phyloP scores from a whole-genome alignment of 2,113 vertebrate species.

The Gallinago media region DNA sequence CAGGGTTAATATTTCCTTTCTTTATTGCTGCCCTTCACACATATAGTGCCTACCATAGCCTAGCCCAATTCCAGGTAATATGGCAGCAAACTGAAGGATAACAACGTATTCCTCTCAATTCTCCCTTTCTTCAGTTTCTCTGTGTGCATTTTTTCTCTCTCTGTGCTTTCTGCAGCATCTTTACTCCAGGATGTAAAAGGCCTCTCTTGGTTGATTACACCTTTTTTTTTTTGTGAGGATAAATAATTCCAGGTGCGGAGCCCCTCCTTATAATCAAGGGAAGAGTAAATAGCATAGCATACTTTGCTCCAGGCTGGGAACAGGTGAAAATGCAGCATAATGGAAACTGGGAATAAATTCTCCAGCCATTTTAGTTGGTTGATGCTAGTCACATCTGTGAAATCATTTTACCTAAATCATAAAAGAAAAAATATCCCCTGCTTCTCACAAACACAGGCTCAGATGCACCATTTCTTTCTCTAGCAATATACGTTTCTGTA shows the following conservation, averaged over 20 bases:
- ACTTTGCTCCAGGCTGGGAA: neutral
- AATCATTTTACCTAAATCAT: neutral
- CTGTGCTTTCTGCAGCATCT: neutral
- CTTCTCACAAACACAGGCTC: neutral
- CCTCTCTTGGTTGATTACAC: neutral
- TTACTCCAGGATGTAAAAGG: neutral
- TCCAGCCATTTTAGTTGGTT: neutral
- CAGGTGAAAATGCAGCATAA: neutral
- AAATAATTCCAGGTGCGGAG: neutral
- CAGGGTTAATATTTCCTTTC: neutral
- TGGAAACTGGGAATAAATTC: conserved; percentile 26
- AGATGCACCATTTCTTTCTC: neutral
- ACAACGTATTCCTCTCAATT: neutral
- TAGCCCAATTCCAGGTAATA: neutral
- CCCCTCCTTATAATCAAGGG: neutral
- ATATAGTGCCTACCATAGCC: neutral
- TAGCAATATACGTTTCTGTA: neutral
- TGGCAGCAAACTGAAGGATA: neutral
- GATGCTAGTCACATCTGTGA: neutral
- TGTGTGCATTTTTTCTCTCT: neutral
- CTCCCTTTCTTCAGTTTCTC: neutral
- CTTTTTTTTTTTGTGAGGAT: neutral
- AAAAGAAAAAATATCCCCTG: neutral
- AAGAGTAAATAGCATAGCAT: neutral
- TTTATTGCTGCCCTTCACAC: neutral